phyloP scores from a whole-genome alignment of 2,797 vertebrate genomes.

The Allobates femoralis region DNA sequence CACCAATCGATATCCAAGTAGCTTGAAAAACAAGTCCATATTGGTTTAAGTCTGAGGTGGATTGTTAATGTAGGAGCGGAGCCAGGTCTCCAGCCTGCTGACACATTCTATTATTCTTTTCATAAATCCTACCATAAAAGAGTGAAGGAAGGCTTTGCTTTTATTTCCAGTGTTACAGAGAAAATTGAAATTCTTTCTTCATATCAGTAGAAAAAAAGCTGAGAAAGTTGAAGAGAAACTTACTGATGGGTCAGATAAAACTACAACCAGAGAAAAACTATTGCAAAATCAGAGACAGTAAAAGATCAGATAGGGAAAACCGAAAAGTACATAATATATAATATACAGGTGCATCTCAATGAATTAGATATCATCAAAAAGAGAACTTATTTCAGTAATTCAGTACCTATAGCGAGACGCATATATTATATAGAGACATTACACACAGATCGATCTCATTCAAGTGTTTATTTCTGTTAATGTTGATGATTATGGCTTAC shows the following conservation, averaged over 20 bases:
- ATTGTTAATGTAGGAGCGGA: slow-evolving; percentile 1
- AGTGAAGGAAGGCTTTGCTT: slow-evolving; percentile 9
- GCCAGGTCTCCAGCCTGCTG: slow-evolving; percentile 18
- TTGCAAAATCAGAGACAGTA: neutral
- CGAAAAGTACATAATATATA: too few species aligned
- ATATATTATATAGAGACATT: too few species aligned
- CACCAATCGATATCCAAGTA: neutral
- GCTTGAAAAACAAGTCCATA: slow-evolving; percentile 15
- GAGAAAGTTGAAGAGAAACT: slow-evolving; percentile 29
- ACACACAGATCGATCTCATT: too few species aligned
- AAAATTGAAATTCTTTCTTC: slow-evolving; percentile 17
- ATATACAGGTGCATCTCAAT: too few species aligned
- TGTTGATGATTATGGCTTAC: too few species aligned
- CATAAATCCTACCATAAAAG: slow-evolving; percentile 29
- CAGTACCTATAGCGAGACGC: too few species aligned
- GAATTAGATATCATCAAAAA: too few species aligned
- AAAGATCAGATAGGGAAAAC: neutral
- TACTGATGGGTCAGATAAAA: slow-evolving; percentile 1
- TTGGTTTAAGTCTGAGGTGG: neutral
- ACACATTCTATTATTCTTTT: slow-evolving; percentile 32
- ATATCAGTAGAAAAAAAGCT: slow-evolving; percentile 1
- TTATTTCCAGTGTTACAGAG: neutral
- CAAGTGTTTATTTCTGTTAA: too few species aligned
- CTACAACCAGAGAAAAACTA: neutral
- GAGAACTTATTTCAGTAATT: too few species aligned